Base-by-base conservation (phyloP, 1,140 invertebrate species). In the Odontomachus brunneus region DNA sequence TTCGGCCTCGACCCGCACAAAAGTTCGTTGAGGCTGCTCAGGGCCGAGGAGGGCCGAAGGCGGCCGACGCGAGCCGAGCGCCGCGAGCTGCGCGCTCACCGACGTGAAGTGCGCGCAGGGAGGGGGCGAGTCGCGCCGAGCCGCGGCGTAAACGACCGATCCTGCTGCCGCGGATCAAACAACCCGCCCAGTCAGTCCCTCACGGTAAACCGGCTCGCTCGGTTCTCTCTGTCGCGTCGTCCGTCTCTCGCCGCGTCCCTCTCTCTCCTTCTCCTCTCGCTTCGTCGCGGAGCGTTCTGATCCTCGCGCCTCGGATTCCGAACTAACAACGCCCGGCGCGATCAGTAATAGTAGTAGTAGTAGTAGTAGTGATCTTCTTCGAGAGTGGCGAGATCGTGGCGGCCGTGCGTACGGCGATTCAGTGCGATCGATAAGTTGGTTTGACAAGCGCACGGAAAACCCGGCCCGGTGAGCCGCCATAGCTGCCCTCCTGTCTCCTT, bases 141-240 rank as follows among this genome's bases (percentile, higher is more conserved):
- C 4, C 3, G 59, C 59, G 33, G 14, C 80, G 76, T 26, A 75
- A 19, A 15, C 3, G 19, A n/a, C 49, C 84, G 82, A 75, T 17
- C 22, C 1, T 3, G 33, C 51, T 24, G 63, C 24, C 26, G 33
- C 71, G 65, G 51, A 76, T 17, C 73, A 82, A 85, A 75, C 84
- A 83, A 89, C 60, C 15, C 66, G 57, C 80, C 65, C 69, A 83
- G 74, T 86, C 91, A 93, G 92, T 93, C 90, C 88, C 81, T 91
- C 87, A 89, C 89, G 89, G 90, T 87, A 82, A 90, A 91, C 87
- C 91, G 92, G 90, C 81, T 76, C 72, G 91, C 65, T 78, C 76
- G 90, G 89, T 90, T 85, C 82, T 88, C 49, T 80, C n/a, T n/a
- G n/a, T n/a, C 14, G 48, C 19, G n/a, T 57, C 55, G 78, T 19